Conservation (phyloP, 2,797 vertebrate species). For the Holocentrus rufus region DNA sequence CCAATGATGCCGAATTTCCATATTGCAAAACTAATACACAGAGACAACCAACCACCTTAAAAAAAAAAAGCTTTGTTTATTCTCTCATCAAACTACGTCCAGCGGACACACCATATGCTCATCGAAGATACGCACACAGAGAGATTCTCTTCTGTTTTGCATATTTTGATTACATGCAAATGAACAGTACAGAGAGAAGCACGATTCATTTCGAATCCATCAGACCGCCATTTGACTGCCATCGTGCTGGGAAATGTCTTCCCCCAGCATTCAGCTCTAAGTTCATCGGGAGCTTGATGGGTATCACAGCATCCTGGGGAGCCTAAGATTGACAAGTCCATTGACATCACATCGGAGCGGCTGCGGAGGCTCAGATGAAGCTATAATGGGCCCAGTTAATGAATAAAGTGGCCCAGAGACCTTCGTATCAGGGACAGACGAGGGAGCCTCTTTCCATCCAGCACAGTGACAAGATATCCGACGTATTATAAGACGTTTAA, state of each 20-base stretch:
- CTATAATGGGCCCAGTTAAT: slow-evolving; percentile 67
- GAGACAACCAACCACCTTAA: slow-evolving; percentile 21
- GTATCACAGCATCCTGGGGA: slow-evolving; percentile 48
- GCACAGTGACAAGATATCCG: slow-evolving; percentile 58
- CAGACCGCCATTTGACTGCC: slow-evolving; percentile 19
- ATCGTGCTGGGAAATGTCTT: slow-evolving; percentile 7
- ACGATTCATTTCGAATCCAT: slow-evolving; percentile 24
- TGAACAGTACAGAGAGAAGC: slow-evolving; percentile 18
- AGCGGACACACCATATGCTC: slow-evolving; percentile 14
- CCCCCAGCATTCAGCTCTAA: slow-evolving; percentile 8
- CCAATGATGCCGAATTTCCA: slow-evolving; percentile 35
- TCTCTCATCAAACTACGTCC: slow-evolving; percentile 31
- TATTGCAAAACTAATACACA: slow-evolving; percentile 34
- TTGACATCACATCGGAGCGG: slow-evolving; percentile 51
- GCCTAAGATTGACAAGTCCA: slow-evolving; percentile 70
- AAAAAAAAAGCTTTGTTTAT: slow-evolving; percentile 33
- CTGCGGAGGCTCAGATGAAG: slow-evolving; percentile 40
- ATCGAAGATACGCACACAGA: slow-evolving; percentile 11
- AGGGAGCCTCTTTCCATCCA: slow-evolving; percentile 37
- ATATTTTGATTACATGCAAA: slow-evolving; percentile 51
- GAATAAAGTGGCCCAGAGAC: slow-evolving; percentile 62
- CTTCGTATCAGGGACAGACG: slow-evolving; percentile 46
- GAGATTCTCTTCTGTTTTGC: slow-evolving; percentile 31
- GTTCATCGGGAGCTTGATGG: slow-evolving; percentile 31
- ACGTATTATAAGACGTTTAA: slow-evolving; percentile 73